Evolutionary conservation across 1,140 invertebrate genomes (phyloP).

Genomic region (Halyomorpha halys): DNA sequence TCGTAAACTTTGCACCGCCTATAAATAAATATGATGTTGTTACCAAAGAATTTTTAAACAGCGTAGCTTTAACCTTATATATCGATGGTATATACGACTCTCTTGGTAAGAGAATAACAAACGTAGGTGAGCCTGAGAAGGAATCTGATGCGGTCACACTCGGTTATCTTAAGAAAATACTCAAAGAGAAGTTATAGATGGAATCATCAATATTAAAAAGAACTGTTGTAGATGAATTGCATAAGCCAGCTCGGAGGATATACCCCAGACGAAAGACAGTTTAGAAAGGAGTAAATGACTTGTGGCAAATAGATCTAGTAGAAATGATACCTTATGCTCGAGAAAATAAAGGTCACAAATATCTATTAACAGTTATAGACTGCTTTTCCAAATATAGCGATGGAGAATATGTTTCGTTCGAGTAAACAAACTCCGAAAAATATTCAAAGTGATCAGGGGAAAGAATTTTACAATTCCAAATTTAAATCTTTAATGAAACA

Average conservation of each 20-base stretch:
- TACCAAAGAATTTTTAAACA: too few relatives aligned
- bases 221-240: constrained; percentile 26
- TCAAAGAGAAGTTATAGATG: too few relatives aligned
- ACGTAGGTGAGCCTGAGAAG: not conserved
- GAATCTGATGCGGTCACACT: not conserved
- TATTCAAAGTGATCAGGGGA: constrained; percentile 34
- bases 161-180: not conserved
- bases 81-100: too few relatives aligned
- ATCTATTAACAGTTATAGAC: constrained; percentile 31
- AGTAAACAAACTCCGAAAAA: constrained; percentile 30
- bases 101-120: not conserved
- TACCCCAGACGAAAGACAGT: constrained; percentile 24
- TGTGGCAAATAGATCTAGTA: constrained; percentile 29
- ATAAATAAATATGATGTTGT: too few relatives aligned
- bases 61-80: too few relatives aligned
- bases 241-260: constrained; percentile 28
- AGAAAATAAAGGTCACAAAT: constrained; percentile 7
- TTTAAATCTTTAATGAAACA: constrained; percentile 33
- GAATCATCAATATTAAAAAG: too few relatives aligned
- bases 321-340: constrained; percentile 33
- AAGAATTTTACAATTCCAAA: constrained; percentile 33
- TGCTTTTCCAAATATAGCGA: constrained; percentile 33
- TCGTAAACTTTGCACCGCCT: too few relatives aligned
- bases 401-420: constrained; percentile 35
- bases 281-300: constrained; percentile 25